Percentiles rank a stretch among this genome's conserved stretches.
Evolutionary conservation across 2,113 vertebrate genomes (phyloP).

Genomic region (Melanostigma gelatinosum): DNA sequence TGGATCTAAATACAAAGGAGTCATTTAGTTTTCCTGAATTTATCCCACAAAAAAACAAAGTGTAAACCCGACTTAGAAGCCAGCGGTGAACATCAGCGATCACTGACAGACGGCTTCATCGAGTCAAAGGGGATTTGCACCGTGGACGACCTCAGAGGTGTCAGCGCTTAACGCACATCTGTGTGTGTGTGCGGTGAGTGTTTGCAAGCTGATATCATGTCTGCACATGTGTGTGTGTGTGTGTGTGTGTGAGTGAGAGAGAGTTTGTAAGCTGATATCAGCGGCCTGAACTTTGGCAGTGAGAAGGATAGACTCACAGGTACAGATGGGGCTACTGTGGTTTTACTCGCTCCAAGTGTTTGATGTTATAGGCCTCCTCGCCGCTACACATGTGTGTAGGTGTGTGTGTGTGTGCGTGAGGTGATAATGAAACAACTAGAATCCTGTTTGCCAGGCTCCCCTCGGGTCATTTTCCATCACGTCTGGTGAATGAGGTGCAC

Average conservation of each 20-base stretch:
- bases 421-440: constrained; percentile 3
- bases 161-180: not conserved
- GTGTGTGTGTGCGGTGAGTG: constrained; percentile 15
- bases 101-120: too few relatives aligned
- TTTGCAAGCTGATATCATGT: not conserved
- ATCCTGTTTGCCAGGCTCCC: constrained; percentile 52
- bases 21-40: not conserved
- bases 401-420: constrained; percentile 9
- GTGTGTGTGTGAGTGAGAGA: constrained; percentile 24
- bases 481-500: constrained; percentile 52
- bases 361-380: constrained; percentile 45
- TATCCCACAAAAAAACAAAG: not conserved
- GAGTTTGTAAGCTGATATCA: constrained; percentile 65
- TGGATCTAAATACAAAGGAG: not conserved
- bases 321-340: constrained; percentile 70
- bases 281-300: constrained; percentile 60
- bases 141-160: not conserved
- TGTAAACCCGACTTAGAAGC: not conserved
- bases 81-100: too few relatives aligned
- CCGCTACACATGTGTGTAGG: not conserved
- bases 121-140: not conserved
- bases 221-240: constrained; percentile 4
- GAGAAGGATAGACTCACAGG: constrained; percentile 61
- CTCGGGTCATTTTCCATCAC: constrained; percentile 72
- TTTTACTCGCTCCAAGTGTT: constrained; percentile 71